Evolutionary conservation across 2,888 invertebrate genomes (phyloP), one percentile per base, ranked within the genome.

Genomic region (Hybos culiciformis): DNA sequence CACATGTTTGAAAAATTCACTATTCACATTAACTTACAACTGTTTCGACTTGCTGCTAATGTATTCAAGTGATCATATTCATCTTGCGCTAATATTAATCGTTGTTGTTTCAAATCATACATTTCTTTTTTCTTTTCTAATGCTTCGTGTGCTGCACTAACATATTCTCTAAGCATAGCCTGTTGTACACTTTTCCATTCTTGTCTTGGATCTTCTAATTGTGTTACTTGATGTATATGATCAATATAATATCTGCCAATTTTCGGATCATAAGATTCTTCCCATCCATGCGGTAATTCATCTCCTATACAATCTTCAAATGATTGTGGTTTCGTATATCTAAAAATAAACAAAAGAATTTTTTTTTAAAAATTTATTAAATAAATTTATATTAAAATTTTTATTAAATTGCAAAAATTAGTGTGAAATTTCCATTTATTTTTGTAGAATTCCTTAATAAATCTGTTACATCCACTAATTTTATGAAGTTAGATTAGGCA

Each of bases 291-390:
- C 39, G 94, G 94, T 63, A 96, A 69, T 69, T 96, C 94, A 75
- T 94, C 92, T 60, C 93, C 94, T 63, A 92, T 86, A 70, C 96
- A 96, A 69, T 96, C 96, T 56, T 94, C 93, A 71, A 96, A 96
- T 47, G 88, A 82, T 69, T 90, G 88, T 47, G 96, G 94, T 70
- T 96, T 96, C 54, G 93, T 93, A 65, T 82, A 88, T 73, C 94
- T 96, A 77, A 40, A 81, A 81, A 60, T 67, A 17, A 37, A 29
- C 37, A 20, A 17, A 34, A 5, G 23, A 37, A 45, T 44, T 24
- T 24, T 8, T 8, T 24, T 8, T 24, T 11, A 24, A 24, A 24
- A 8, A 24, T 24, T 24, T 24, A 24, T 24, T 32, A 11, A 32
- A 32, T 32, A 3, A 32, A 14, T 14, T 7, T 32, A 14, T 32